Percentiles rank a stretch among this genome's conserved stretches.
Evolutionary conservation across 2,113 vertebrate species (phyloP).

Genomic region (Mellivora capensis): DNA sequence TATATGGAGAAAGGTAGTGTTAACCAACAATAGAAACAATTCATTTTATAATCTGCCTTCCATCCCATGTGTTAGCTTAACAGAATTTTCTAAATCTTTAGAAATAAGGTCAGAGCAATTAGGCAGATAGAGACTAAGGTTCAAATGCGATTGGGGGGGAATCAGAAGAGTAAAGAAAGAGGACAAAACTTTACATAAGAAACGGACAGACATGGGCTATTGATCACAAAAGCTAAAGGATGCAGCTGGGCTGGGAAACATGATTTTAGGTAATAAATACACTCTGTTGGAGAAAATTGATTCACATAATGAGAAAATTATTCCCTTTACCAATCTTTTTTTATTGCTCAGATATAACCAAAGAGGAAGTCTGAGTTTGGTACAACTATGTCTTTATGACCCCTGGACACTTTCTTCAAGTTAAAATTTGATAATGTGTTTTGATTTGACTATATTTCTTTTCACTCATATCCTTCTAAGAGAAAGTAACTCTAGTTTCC

Average conservation of each 20-base stretch:
- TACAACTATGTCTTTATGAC: background rate
- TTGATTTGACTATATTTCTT: background rate
- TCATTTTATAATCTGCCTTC: background rate
- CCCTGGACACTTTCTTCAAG: background rate
- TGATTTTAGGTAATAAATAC: background rate
- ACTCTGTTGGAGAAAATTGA: background rate
- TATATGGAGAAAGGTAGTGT: background rate
- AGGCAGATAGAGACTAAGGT: background rate
- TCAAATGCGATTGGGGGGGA: background rate
- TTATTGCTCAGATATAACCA: background rate
- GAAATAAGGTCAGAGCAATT: background rate
- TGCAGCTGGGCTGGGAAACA: background rate
- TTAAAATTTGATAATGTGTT: background rate
- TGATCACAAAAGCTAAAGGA: background rate
- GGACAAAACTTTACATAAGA: background rate
- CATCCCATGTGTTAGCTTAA: background rate
- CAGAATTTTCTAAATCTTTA: background rate
- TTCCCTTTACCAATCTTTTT: background rate
- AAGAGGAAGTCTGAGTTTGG: background rate
- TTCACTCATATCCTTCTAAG: background rate
- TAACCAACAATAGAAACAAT: background rate
- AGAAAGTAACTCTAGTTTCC: background rate
- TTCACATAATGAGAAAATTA: background rate
- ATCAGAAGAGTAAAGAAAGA: background rate
- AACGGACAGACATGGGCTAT: background rate